phyloP scores from a whole-genome alignment of 2,113 vertebrate species.

The Oenanthe oenanthe region DNA sequence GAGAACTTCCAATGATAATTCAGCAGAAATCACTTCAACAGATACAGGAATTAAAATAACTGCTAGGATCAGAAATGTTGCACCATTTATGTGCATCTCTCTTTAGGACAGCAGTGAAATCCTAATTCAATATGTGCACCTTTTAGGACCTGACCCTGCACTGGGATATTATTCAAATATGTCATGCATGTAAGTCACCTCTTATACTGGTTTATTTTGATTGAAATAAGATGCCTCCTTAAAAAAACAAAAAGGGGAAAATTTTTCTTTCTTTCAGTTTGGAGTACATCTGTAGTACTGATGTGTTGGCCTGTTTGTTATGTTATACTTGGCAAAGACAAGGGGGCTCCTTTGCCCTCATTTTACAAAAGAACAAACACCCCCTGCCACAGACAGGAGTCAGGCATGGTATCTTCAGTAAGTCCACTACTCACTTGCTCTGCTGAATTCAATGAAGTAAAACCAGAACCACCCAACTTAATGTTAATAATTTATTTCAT shows the following conservation, averaged over 20 bases:
- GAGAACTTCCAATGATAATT: not conserved
- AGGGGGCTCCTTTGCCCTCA: not conserved
- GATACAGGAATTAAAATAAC: not conserved
- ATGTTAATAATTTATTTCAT: constrained; percentile 14
- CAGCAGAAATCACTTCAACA: not conserved
- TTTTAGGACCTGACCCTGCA: not conserved
- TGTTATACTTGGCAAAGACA: not conserved
- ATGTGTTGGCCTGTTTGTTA: not conserved
- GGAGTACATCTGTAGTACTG: not conserved
- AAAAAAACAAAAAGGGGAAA: not conserved
- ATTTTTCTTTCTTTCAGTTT: not conserved
- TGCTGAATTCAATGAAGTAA: not conserved
- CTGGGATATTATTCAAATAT: not conserved
- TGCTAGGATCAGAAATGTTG: not conserved
- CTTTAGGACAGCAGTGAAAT: not conserved
- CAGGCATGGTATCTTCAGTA: not conserved
- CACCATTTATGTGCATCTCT: not conserved
- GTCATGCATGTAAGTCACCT: not conserved
- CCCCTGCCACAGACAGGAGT: not conserved
- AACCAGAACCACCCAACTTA: not conserved
- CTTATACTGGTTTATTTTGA: not conserved
- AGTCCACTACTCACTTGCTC: not conserved
- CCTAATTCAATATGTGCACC: not conserved
- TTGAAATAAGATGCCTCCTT: not conserved
- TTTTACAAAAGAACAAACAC: not conserved